phyloP scores from a whole-genome alignment of 2,797 vertebrate species.

The Cynodonichthys magdalenae region DNA sequence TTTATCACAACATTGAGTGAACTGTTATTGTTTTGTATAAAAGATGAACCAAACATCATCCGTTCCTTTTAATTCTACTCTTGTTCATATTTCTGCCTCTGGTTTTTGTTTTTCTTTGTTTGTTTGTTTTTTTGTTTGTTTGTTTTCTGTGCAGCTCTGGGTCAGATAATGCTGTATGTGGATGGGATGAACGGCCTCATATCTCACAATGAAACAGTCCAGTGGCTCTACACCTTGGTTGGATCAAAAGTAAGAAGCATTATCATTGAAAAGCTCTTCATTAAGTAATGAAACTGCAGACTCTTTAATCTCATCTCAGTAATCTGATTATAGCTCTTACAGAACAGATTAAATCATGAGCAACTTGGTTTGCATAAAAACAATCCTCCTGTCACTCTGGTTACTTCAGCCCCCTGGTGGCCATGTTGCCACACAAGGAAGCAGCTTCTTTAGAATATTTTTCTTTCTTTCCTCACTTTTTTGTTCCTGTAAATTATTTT shows the following conservation, averaged over 20 bases:
- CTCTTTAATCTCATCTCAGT: slow-evolving; percentile 7
- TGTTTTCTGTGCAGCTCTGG: slow-evolving; percentile 85
- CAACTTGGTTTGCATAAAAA: slow-evolving; percentile 8
- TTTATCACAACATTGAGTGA: background rate
- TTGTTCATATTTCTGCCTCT: slow-evolving; percentile 5
- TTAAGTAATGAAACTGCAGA: background rate
- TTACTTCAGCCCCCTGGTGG: slow-evolving; percentile 70
- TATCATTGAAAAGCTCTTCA: slow-evolving; percentile 2
- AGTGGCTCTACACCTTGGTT: slow-evolving; percentile 94
- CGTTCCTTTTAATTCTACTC: slow-evolving; percentile 8
- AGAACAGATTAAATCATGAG: slow-evolving; percentile 11
- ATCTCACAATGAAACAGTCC: slow-evolving; percentile 93
- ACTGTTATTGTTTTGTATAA: background rate
- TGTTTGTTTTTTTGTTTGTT: slow-evolving; percentile 1
- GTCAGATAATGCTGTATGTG: slow-evolving; percentile 98
- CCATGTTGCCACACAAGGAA: slow-evolving; percentile 17
- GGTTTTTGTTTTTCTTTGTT: background rate
- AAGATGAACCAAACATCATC: slow-evolving; percentile 21
- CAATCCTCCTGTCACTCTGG: slow-evolving; percentile 10
- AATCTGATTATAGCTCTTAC: slow-evolving; percentile 18
- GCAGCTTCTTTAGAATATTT: background rate
- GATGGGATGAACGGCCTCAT: slow-evolving; percentile 99
- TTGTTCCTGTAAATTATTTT: slow-evolving; percentile 21
- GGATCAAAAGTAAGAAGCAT: slow-evolving; percentile 92
- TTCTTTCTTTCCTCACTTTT: background rate